A percentile compares a stretch with the other conserved stretches of the same genome.
phyloP scores from a whole-genome alignment of 2,797 vertebrate genomes.

The Macropus fuliginosus region DNA sequence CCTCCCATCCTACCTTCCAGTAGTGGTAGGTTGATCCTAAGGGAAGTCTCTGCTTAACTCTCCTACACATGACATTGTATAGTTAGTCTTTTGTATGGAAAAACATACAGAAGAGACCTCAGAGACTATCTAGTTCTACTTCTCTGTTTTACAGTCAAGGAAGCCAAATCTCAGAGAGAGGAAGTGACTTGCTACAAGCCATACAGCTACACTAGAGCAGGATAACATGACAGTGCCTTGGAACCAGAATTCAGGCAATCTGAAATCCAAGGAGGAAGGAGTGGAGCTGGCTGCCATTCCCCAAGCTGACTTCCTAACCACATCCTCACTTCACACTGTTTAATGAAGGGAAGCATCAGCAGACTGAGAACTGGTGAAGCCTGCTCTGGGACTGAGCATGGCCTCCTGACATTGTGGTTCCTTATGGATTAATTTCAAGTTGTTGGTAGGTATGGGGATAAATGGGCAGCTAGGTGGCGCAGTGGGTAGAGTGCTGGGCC shows the following conservation, averaged over 20 bases:
- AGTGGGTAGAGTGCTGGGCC: not conserved
- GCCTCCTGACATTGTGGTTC: not conserved
- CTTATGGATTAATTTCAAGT: slow-evolving; percentile 12
- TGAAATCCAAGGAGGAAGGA: not conserved
- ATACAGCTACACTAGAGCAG: not conserved
- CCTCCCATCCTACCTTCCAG: not conserved
- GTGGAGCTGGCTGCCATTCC: not conserved
- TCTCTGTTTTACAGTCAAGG: not conserved
- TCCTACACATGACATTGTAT: not conserved
- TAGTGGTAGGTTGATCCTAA: not conserved
- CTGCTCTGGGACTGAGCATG: not conserved
- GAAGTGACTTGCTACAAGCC: not conserved
- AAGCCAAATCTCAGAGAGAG: not conserved
- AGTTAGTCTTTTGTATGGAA: not conserved
- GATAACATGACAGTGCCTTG: not conserved
- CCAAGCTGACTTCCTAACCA: not conserved
- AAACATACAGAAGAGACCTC: not conserved
- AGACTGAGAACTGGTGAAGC: not conserved
- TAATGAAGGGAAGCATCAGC: not conserved
- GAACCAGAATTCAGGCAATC: not conserved
- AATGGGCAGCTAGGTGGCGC: not conserved
- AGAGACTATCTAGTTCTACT: not conserved
- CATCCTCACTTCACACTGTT: not conserved
- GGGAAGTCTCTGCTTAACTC: not conserved
- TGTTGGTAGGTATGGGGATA: not conserved